Conservation (phyloP, 2,797 vertebrate genomes). For the Pelochelys cantorii region DNA sequence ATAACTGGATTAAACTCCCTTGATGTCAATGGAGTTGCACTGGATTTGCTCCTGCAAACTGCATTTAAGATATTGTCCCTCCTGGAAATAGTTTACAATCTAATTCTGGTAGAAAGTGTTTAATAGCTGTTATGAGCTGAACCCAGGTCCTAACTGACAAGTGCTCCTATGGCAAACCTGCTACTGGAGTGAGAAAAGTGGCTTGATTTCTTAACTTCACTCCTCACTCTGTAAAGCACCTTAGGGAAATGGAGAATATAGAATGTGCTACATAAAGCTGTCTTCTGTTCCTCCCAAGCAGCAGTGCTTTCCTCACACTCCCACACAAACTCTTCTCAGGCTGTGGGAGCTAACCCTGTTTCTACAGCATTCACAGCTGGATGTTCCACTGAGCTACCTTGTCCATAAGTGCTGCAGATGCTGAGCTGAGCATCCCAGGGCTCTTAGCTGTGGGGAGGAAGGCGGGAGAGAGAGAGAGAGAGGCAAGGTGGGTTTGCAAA, state of each 20-base stretch:
- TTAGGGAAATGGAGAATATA: background rate
- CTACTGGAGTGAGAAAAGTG: background rate
- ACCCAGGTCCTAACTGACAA: accelerated
- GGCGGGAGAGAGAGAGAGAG: no score
- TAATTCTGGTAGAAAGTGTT: background rate
- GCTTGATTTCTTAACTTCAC: background rate
- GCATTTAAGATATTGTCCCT: background rate
- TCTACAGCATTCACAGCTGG: background rate
- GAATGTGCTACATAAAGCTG: no score
- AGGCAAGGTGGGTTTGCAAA: background rate
- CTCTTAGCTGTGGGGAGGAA: background rate
- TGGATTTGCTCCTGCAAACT: background rate
- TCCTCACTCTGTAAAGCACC: background rate
- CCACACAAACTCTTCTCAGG: no score
- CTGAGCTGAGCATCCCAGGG: background rate
- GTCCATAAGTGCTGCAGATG: background rate
- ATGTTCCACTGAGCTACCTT: background rate
- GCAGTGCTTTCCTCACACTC: no score
- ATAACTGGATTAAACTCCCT: background rate
- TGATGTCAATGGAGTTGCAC: background rate
- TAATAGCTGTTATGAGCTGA: background rate
- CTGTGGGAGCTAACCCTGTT: background rate
- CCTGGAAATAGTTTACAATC: background rate
- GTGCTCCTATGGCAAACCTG: background rate
- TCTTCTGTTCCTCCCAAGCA: background rate